Percentiles rank a stretch among this genome's conserved stretches.
Evolutionary conservation across 2,797 vertebrate species (phyloP).

Genomic region (Channallabes apus): DNA sequence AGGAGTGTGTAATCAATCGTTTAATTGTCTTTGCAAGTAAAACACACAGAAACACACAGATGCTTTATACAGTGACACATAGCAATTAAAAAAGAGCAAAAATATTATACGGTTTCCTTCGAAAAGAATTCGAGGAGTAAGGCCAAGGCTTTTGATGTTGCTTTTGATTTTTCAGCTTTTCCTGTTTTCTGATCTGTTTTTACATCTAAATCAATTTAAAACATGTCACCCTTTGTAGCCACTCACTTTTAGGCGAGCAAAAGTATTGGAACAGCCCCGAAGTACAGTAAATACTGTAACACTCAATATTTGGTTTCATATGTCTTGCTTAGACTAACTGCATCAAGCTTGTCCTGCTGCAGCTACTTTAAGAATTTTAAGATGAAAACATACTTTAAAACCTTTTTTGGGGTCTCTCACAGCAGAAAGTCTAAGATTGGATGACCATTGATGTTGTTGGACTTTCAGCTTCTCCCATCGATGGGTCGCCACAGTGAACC

Average conservation of each 20-base stretch:
- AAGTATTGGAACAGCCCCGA: background rate
- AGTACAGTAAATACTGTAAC: background rate
- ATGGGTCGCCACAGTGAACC: no score
- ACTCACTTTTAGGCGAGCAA: background rate
- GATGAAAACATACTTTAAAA: no score
- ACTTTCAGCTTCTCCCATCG: no score
- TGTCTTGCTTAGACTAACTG: background rate
- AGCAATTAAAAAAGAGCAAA: background rate
- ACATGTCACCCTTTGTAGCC: background rate
- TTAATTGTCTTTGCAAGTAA: background rate
- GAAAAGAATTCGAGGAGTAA: background rate
- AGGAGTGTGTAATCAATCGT: background rate
- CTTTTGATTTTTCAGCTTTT: background rate
- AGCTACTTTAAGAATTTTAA: background rate
- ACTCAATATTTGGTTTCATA: background rate
- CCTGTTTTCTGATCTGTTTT: background rate
- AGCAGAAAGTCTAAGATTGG: no score
- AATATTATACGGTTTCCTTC: background rate
- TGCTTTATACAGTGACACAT: background rate
- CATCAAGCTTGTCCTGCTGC: background rate
- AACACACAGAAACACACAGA: background rate
- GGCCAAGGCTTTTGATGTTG: background rate
- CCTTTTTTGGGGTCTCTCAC: background rate
- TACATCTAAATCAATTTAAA: background rate
- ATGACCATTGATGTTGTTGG: no score